Evolutionary conservation across 2,888 invertebrate species (phyloP).

Genomic region (Erannis defoliaria): DNA sequence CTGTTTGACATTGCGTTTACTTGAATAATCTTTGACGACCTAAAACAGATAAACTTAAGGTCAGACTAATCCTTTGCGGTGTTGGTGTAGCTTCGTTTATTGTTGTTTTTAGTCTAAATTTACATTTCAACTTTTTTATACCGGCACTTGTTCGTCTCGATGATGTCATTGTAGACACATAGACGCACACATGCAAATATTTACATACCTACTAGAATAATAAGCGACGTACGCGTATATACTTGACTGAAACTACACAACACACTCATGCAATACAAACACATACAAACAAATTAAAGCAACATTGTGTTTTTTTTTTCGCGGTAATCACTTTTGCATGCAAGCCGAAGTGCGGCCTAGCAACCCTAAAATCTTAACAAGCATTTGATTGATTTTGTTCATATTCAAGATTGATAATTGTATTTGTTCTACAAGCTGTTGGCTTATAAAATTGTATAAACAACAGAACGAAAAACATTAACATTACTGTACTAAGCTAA

Average conservation of each 20-base stretch:
- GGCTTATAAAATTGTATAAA: too few relatives aligned
- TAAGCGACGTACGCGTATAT: conserved; percentile 1
- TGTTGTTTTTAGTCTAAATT: conserved; percentile 3
- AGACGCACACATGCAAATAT: conserved; percentile 23
- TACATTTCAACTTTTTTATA: conserved; percentile 16
- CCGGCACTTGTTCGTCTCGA: conserved; percentile 10
- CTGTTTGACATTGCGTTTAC: background rate
- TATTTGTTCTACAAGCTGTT: too few relatives aligned
- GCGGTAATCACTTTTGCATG: too few relatives aligned
- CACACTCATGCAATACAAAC: background rate
- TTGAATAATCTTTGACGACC: background rate
- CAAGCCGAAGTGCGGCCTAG: too few relatives aligned
- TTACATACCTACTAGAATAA: conserved; percentile 13
- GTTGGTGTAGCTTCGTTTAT: background rate
- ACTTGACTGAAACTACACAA: background rate
- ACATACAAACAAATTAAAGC: background rate
- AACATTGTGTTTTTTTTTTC: too few relatives aligned
- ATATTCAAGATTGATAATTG: too few relatives aligned
- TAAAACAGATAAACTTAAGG: background rate
- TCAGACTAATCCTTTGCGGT: background rate
- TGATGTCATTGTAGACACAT: conserved; percentile 26
- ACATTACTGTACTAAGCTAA: too few relatives aligned
- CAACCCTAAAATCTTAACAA: too few relatives aligned
- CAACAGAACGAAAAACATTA: too few relatives aligned
- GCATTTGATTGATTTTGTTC: too few relatives aligned